Conservation (phyloP, 2,797 vertebrate genomes). For the Gadopsis bispinosus region DNA sequence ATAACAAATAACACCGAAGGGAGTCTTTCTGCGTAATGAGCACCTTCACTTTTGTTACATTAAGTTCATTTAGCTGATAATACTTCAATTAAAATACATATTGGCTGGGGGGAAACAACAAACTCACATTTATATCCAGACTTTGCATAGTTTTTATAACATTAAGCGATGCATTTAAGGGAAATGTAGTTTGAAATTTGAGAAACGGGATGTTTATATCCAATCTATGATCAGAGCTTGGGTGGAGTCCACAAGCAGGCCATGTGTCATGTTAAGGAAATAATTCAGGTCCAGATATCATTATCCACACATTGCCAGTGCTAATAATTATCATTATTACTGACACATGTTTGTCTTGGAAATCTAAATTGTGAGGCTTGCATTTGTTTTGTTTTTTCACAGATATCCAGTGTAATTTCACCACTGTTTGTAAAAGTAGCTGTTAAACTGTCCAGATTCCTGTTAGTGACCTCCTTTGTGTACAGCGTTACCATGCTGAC, state of each 20-base stretch:
- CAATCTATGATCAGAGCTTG: neutral
- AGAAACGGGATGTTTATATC: neutral
- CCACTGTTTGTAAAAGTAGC: conserved; percentile 62
- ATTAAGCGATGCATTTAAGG: neutral
- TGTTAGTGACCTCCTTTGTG: conserved; percentile 66
- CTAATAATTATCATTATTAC: neutral
- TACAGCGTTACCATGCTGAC: conserved; percentile 74
- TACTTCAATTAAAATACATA: neutral
- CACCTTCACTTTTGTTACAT: neutral
- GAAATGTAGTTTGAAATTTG: neutral
- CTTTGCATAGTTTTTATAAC: neutral
- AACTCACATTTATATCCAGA: neutral
- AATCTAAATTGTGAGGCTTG: conserved; percentile 6
- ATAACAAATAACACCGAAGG: neutral
- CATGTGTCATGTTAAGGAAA: neutral
- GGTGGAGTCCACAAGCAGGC: neutral
- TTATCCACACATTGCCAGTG: neutral
- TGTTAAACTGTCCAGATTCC: conserved; percentile 79
- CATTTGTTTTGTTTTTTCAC: neutral
- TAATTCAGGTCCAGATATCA: neutral
- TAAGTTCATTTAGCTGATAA: neutral
- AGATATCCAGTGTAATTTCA: conserved; percentile 34
- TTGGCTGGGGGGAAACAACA: neutral
- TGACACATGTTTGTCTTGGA: neutral
- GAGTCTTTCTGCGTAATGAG: neutral